Evolutionary conservation across 2,113 vertebrate species (phyloP).

Genomic region (Seriola rivoliana): DNA sequence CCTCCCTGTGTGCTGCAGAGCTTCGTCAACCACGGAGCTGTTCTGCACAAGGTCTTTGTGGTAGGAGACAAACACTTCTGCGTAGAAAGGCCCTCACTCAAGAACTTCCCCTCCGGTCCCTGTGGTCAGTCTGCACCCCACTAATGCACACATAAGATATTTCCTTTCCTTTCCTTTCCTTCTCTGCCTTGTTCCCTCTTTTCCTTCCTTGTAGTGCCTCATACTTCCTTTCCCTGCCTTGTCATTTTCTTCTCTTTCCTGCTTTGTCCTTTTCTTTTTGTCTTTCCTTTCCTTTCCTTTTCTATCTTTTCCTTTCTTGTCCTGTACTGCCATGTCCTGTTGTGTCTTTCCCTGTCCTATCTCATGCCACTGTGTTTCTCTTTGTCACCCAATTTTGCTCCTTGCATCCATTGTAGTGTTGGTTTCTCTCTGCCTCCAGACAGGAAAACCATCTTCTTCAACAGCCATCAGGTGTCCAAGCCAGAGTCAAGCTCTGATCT

Average conservation of each 20-base stretch:
- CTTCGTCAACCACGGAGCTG: conserved; percentile 85
- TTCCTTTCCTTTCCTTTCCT: neutral
- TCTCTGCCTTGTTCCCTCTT: neutral
- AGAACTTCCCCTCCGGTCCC: conserved; percentile 83
- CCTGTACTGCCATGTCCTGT: rapidly evolving
- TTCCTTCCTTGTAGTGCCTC: neutral
- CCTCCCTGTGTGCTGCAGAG: conserved; percentile 86
- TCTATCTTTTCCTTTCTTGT: no score
- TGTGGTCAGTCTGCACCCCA: conserved; percentile 72
- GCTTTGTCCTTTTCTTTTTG: no score
- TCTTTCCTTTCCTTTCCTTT: no score
- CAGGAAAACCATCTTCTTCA: conserved; percentile 85
- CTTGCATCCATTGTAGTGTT: neutral
- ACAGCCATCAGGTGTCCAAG: conserved; percentile 87
- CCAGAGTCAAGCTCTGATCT: conserved; percentile 84
- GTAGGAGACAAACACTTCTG: conserved; percentile 82
- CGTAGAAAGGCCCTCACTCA: conserved; percentile 84
- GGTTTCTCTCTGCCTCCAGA: conserved; percentile 70
- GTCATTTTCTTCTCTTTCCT: neutral
- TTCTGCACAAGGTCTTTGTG: conserved; percentile 86
- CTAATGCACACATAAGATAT: neutral
- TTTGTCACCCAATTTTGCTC: neutral
- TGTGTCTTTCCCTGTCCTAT: no score
- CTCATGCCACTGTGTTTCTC: neutral
- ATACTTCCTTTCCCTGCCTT: neutral